These are phyloP conservation scores for Campylomormyrus numenius DNA, from an alignment of 2,113 vertebrate species.

Conservation along the genomic window DNA sequence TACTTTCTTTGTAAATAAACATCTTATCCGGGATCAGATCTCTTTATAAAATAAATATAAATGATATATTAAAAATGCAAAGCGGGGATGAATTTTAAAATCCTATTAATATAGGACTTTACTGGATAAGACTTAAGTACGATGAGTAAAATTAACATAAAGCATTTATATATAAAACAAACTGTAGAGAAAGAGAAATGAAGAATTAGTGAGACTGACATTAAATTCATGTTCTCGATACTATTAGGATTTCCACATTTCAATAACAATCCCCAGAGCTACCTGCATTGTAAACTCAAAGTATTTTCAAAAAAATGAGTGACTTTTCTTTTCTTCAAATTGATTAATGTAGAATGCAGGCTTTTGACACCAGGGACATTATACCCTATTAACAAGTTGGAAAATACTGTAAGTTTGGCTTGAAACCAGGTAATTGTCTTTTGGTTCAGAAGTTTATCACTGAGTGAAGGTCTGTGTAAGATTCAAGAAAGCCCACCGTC, in stretches of 20 bases:
- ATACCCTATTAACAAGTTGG: neutral
- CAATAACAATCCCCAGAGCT: neutral
- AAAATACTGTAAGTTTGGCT: neutral
- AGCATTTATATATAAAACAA: neutral
- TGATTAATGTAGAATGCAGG: neutral
- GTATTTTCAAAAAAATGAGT: neutral
- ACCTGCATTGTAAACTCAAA: neutral
- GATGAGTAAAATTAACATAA: neutral
- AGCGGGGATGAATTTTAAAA: neutral
- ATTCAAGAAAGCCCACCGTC: constrained; percentile 28
- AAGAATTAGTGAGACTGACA: neutral
- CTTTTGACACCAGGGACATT: neutral
- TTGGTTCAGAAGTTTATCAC: neutral
- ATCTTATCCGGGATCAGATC: neutral
- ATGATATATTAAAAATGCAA: neutral
- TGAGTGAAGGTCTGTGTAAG: neutral
- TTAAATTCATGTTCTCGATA: neutral
- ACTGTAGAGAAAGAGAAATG: neutral
- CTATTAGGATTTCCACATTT: neutral
- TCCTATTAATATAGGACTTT: neutral
- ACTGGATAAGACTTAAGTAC: neutral
- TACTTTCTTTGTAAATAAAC: neutral
- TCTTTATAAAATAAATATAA: neutral
- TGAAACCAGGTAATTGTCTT: neutral
- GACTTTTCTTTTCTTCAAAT: neutral